Conservation (phyloP, 2,888 invertebrate genomes). For the Zelleria hepariella region DNA sequence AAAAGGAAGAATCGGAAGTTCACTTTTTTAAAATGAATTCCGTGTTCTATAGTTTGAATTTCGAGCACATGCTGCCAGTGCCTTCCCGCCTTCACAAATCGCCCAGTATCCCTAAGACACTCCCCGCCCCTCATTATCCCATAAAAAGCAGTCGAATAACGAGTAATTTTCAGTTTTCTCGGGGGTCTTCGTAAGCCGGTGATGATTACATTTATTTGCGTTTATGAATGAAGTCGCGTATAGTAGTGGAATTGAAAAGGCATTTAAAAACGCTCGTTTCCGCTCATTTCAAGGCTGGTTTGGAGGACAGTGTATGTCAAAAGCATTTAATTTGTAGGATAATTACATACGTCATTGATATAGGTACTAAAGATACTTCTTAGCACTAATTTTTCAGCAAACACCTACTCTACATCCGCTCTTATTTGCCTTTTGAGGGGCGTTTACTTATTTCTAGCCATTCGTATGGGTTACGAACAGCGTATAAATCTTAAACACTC, state of each 20-base stretch:
- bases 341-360: too few species aligned
- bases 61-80: conserved; percentile 27
- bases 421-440: too few species aligned
- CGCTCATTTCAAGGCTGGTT: background rate
- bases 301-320: background rate
- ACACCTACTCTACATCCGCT: too few species aligned
- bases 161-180: background rate
- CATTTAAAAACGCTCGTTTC: conserved; percentile 9
- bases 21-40: conserved; percentile 35
- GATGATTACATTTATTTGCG: conserved; percentile 1
- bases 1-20: conserved; percentile 49
- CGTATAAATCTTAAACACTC: background rate
- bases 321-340: too few species aligned
- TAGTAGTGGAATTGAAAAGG: conserved; percentile 11
- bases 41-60: conserved; percentile 23
- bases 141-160: background rate
- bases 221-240: conserved; percentile 18
- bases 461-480: background rate
- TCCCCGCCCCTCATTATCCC: conserved; percentile 12
- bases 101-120: conserved; percentile 19
- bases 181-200: background rate
- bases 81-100: conserved; percentile 24
- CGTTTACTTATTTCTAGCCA: too few species aligned
- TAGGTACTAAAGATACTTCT: too few species aligned
- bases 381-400: too few species aligned